phyloP scores from a whole-genome alignment of 1,140 invertebrate genomes.

The Caenorhabditis remanei region DNA sequence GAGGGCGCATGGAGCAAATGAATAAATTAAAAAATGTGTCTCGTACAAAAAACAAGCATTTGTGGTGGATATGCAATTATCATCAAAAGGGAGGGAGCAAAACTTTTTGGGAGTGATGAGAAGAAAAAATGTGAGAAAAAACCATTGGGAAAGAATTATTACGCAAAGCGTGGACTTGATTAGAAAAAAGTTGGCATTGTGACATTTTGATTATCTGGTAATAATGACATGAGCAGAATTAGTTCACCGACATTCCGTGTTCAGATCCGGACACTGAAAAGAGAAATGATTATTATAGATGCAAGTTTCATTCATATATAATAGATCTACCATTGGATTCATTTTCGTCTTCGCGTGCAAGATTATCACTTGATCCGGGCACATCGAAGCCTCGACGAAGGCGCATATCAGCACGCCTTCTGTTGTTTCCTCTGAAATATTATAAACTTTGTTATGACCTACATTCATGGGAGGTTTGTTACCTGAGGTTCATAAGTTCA shows the following conservation, averaged over 20 bases:
- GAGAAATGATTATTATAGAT: background rate
- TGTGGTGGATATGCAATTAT: constrained; percentile 28
- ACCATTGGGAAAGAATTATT: constrained; percentile 28
- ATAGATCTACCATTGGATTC: constrained; percentile 33
- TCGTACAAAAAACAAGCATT: constrained; percentile 37
- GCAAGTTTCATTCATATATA: background rate
- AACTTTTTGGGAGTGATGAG: background rate
- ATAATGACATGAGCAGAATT: constrained; percentile 52
- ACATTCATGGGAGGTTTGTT: background rate
- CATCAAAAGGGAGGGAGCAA: constrained; percentile 17
- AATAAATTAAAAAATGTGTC: constrained; percentile 28
- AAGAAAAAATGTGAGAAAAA: background rate
- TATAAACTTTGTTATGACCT: background rate
- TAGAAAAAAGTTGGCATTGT: constrained; percentile 42
- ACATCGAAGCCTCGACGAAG: constrained; percentile 46
- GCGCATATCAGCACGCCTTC: constrained; percentile 33
- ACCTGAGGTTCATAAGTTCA: constrained; percentile 59
- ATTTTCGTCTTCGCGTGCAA: constrained; percentile 43
- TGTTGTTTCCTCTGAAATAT: constrained; percentile 35
- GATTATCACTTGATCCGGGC: constrained; percentile 38
- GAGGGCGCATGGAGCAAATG: background rate
- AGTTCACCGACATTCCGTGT: constrained; percentile 56
- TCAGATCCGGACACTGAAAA: constrained; percentile 55
- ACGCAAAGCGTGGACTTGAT: constrained; percentile 29
- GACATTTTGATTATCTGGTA: constrained; percentile 49